Evolutionary conservation across 2,888 invertebrate genomes (phyloP).

Genomic region (Mechanitis messenoides): DNA sequence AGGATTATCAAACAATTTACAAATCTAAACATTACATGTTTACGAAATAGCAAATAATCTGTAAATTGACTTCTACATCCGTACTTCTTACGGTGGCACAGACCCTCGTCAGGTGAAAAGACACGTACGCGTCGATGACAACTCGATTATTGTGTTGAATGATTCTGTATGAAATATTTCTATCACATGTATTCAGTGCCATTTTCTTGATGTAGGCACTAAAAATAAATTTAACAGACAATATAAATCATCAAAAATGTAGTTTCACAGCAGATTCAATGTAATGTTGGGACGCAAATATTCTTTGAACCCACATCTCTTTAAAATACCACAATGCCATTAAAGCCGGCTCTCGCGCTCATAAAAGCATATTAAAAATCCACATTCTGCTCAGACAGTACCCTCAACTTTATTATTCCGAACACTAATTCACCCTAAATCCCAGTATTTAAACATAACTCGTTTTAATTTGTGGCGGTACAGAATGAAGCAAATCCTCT

Average conservation of each 20-base stretch:
- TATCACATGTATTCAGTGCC: no score
- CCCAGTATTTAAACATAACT: slow-evolving; percentile 6
- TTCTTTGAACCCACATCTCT: not conserved
- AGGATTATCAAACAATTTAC: no score
- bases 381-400: not conserved
- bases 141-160: slow-evolving; percentile 11
- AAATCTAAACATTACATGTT: no score
- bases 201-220: no score
- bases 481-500: slow-evolving; percentile 15
- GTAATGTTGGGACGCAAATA: not conserved
- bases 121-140: slow-evolving; percentile 20
- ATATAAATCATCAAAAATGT: no score
- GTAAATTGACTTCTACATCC: no score
- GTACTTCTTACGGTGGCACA: no score
- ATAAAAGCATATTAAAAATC: slow-evolving; percentile 2
- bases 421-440: slow-evolving; percentile 10
- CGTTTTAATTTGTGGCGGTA: slow-evolving; percentile 17
- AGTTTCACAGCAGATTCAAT: not conserved
- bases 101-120: slow-evolving; percentile 24
- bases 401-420: slow-evolving; percentile 5
- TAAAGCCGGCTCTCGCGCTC: not conserved
- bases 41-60: no score
- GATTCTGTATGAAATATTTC: not conserved
- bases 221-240: no score
- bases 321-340: not conserved